Conservation (phyloP, 2,113 vertebrate species). For the Climacteris rufus region DNA sequence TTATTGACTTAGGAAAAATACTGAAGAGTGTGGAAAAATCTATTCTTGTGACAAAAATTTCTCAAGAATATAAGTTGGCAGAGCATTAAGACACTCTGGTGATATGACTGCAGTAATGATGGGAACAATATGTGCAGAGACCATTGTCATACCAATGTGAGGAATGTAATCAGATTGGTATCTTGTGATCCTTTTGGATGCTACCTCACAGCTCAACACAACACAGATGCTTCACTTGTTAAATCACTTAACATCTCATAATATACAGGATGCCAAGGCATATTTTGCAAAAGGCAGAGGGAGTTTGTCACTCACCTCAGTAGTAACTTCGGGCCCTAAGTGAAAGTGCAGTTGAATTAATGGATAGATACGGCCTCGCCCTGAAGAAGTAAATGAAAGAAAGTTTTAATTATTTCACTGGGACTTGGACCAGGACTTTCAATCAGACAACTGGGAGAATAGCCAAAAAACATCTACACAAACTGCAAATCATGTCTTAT, state of each 20-base stretch:
- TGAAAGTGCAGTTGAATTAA: background rate
- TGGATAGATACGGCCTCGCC: accelerated
- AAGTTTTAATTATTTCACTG: background rate
- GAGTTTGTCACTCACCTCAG: background rate
- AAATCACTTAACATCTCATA: background rate
- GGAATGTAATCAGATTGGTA: background rate
- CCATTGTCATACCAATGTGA: background rate
- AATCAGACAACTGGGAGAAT: background rate
- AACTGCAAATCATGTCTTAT: background rate
- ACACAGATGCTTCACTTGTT: background rate
- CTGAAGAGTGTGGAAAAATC: background rate
- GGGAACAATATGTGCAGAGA: constrained; percentile 11
- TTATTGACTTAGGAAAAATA: background rate
- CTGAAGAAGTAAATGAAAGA: background rate
- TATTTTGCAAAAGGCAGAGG: background rate
- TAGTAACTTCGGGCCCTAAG: background rate
- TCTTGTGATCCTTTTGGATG: constrained; percentile 5
- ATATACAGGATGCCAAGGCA: background rate
- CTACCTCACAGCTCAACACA: background rate
- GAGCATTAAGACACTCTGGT: background rate
- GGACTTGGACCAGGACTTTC: background rate
- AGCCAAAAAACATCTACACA: background rate
- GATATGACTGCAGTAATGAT: background rate
- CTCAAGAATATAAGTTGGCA: constrained; percentile 18
- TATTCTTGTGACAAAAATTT: background rate